Conservation (phyloP, 1,140 invertebrate species). For the Epicauta chinensis region DNA sequence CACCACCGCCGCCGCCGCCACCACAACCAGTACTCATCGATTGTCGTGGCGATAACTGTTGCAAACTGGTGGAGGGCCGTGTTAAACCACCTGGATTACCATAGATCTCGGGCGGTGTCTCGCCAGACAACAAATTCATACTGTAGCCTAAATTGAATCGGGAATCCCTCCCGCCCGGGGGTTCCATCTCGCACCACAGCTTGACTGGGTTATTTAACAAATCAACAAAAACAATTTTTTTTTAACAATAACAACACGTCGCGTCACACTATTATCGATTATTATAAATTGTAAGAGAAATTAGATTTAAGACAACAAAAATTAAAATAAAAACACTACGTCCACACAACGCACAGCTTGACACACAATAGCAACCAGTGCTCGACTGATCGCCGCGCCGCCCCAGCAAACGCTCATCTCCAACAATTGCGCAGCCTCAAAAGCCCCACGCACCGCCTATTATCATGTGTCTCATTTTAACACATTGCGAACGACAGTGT, state of each 20-base stretch:
- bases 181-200: slow-evolving; percentile 57
- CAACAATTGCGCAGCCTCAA: slow-evolving; percentile 35
- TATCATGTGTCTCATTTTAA: slow-evolving; percentile 9
- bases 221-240: slow-evolving; percentile 1
- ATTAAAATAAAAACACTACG: slow-evolving; percentile 15
- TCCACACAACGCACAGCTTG: slow-evolving; percentile 36
- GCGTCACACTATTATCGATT: slow-evolving; percentile 11
- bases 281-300: too few relatives aligned
- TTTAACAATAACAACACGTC: slow-evolving; percentile 21
- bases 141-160: slow-evolving; percentile 77
- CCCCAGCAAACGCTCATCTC: slow-evolving; percentile 36
- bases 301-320: too few relatives aligned
- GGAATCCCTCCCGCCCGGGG: slow-evolving; percentile 75
- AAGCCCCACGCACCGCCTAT: slow-evolving; percentile 28
- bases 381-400: slow-evolving; percentile 26
- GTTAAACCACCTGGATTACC: slow-evolving; percentile 56
- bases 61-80: slow-evolving; percentile 53
- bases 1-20: slow-evolving; percentile 31
- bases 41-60: slow-evolving; percentile 47
- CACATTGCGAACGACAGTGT: background rate
- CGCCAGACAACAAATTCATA: slow-evolving; percentile 71
- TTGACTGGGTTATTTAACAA: slow-evolving; percentile 28
- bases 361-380: slow-evolving; percentile 31
- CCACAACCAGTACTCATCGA: slow-evolving; percentile 50
- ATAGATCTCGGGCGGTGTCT: slow-evolving; percentile 68